Conservation (phyloP, 2,888 invertebrate species). For the Erebia aethiops region DNA sequence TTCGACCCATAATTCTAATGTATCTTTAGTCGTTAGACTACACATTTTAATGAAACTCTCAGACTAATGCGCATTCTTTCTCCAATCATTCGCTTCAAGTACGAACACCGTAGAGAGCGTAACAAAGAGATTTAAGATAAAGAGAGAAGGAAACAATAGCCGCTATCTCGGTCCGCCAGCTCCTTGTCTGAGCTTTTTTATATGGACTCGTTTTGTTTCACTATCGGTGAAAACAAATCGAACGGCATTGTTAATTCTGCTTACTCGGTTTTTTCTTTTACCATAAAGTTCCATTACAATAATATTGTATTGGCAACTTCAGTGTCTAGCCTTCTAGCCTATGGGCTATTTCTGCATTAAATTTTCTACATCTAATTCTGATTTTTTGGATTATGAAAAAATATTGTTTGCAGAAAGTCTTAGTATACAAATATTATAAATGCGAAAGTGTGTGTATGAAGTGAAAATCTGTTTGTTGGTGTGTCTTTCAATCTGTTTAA, state of each 20-base stretch:
- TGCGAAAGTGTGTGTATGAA: no score
- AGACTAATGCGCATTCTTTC: slow-evolving; percentile 3
- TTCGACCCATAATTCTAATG: no score
- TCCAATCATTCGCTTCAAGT: not conserved
- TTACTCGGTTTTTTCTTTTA: not conserved
- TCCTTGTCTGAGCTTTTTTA: slow-evolving; percentile 21
- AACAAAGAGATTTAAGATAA: slow-evolving; percentile 24
- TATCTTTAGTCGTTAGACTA: not conserved
- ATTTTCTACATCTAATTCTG: no score
- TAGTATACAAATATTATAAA: no score
- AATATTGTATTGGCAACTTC: no score
- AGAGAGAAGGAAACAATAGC: slow-evolving; percentile 30
- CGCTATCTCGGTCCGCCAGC: slow-evolving; percentile 28
- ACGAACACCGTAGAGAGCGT: slow-evolving; percentile 1
- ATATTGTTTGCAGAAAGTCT: no score
- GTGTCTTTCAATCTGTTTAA: no score
- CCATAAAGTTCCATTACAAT: no score
- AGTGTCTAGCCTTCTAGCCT: no score
- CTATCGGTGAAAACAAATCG: slow-evolving; percentile 17
- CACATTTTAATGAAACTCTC: not conserved
- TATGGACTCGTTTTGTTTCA: slow-evolving; percentile 25
- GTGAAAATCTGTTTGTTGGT: no score
- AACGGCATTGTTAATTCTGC: slow-evolving; percentile 1
- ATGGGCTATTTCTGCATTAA: no score
- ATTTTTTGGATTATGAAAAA: no score